A percentile compares a stretch with the other conserved stretches of the same genome.
Conservation (phyloP, 1,140 invertebrate genomes). For the Formica selysi region DNA sequence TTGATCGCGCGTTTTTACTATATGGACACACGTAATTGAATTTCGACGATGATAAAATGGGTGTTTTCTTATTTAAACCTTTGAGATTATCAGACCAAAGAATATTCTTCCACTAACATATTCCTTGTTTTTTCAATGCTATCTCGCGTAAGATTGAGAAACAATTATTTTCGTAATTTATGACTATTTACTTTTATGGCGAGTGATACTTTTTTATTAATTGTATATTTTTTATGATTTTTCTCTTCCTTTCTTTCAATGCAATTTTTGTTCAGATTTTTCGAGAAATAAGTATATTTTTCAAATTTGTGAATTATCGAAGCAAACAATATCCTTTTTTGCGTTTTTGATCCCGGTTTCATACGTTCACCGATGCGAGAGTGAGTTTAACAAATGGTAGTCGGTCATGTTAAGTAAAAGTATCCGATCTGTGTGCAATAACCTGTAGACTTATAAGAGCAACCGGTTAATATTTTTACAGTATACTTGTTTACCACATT, state of each 20-base stretch:
- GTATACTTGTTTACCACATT: background rate
- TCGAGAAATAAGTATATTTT: constrained; percentile 15
- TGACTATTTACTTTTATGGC: background rate
- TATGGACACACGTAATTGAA: background rate
- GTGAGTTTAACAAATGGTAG: background rate
- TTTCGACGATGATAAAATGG: constrained; percentile 8
- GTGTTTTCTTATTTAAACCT: constrained; percentile 13
- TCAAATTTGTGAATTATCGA: background rate
- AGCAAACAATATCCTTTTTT: background rate
- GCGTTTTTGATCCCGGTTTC: background rate
- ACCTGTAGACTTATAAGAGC: background rate
- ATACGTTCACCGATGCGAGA: background rate
- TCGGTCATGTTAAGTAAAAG: constrained; percentile 37
- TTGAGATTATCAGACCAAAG: background rate
- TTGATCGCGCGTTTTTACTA: background rate
- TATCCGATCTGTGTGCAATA: background rate
- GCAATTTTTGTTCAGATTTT: background rate
- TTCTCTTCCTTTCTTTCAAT: background rate
- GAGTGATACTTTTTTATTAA: background rate
- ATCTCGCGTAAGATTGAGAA: background rate
- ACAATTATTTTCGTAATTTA: constrained; percentile 20
- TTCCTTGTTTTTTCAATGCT: background rate
- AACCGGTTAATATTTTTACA: constrained; percentile 44
- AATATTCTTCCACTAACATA: background rate
- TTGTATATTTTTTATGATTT: background rate